Evolutionary conservation across 2,888 invertebrate species (phyloP), one percentile per base, ranked within the genome.

Genomic region (Marasmarcha lunaedactyla): DNA sequence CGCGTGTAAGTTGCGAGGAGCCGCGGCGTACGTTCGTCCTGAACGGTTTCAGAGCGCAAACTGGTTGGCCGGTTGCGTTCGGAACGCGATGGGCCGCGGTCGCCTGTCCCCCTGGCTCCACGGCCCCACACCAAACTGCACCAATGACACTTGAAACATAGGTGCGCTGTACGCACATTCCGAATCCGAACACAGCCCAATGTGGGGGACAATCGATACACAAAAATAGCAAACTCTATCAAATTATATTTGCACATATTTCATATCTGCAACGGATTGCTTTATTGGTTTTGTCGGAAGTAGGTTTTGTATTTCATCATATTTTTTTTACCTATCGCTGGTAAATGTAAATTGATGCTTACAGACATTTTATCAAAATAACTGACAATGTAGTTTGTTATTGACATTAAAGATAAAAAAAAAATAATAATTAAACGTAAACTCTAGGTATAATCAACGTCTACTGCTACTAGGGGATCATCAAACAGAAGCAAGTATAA

Each of bases 51-150:
- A 58, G 67, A 74, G 76, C 78, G 84, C 78, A 83, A 71, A 84
- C 83, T 77, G 73, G 50, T 47, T 20, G 20, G 44, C 47, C 42
- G 5, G 26, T 33, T 15, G 37, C 37, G 41, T 25, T 37, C 37
- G 45, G 42, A 37, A 15, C 25, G 33, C 7, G 35, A 12, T 41
- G 50, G 41, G 46, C 40, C 49, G 56, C 57, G 57, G 62, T 59
- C 57, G 58, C 62, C 46, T 44, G 49, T 47, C 46, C 45, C 13
- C 34, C 34, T 14, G 7, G 2, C 13, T 38, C 68, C 62, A 54
- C 57, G 57, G 57, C 63, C 74, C 70, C 78, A 78, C 59, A 71
- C 76, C 77, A 71, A 79, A 77, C 76, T 81, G 83, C 83, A 81
- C 81, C 81, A 79, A 78, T 79, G 79, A 76, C 77, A 81, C 73